These are phyloP conservation scores for Aldabrachelys gigantea DNA, from an alignment of 2,113 vertebrate species.

Conservation along the genomic window DNA sequence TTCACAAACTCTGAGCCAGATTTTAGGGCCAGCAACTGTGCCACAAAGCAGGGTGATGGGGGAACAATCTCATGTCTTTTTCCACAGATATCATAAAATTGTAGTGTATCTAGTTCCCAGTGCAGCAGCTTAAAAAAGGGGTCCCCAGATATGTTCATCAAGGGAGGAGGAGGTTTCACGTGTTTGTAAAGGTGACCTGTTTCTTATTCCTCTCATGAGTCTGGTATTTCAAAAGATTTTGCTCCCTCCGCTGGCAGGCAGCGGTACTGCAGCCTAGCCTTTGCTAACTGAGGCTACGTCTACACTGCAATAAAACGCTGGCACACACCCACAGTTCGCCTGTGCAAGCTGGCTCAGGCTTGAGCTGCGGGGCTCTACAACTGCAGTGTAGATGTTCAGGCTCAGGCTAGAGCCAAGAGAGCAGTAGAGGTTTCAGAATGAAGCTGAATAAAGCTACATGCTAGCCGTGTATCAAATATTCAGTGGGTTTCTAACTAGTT, in stretches of 20 bases:
- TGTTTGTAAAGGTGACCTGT: not conserved
- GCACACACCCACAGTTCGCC: not conserved
- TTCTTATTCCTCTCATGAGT: not conserved
- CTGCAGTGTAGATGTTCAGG: not conserved
- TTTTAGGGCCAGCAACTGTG: not conserved
- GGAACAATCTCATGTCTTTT: not conserved
- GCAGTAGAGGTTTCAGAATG: not conserved
- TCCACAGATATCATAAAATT: accelerated
- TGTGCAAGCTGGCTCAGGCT: not conserved
- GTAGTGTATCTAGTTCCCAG: not conserved
- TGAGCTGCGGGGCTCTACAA: not conserved
- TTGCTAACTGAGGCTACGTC: not conserved
- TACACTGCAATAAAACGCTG: not conserved
- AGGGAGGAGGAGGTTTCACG: not conserved
- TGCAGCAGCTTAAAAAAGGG: not conserved
- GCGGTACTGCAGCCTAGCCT: not conserved
- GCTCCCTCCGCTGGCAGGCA: not conserved
- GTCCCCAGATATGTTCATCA: not conserved
- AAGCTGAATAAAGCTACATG: not conserved
- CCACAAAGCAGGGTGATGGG: not conserved
- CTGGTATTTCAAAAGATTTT: not conserved
- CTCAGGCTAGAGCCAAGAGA: not conserved
- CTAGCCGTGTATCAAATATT: not conserved
- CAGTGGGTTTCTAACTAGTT: not conserved
- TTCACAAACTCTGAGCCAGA: accelerated